Conservation (phyloP, 2,797 vertebrate species). For the Macropus fuliginosus region DNA sequence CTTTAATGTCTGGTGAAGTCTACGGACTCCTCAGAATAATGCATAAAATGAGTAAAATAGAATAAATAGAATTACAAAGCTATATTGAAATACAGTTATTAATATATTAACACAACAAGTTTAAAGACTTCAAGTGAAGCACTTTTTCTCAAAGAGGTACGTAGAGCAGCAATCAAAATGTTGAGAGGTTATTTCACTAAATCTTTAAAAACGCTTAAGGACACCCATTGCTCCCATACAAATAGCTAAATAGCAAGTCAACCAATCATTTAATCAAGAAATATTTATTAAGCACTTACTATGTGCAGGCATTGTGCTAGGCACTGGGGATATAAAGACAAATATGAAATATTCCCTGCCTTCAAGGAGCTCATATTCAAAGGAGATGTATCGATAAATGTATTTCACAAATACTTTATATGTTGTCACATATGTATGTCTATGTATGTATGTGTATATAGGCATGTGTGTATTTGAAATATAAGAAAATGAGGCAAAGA, state of each 20-base stretch:
- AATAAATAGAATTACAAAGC: slow-evolving; percentile 15
- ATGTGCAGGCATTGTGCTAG: background rate
- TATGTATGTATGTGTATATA: background rate
- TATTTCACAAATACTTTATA: background rate
- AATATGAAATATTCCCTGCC: background rate
- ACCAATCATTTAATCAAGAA: background rate
- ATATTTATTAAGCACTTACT: background rate
- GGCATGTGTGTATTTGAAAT: background rate
- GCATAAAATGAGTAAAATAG: background rate
- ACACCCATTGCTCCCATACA: background rate
- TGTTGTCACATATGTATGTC: background rate
- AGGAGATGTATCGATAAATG: background rate
- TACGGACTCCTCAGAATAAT: background rate
- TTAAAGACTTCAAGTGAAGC: background rate
- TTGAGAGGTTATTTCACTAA: background rate
- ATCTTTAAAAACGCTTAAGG: background rate
- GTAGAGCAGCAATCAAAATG: background rate
- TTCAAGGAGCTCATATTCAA: background rate
- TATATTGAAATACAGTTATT: background rate
- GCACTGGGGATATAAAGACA: background rate
- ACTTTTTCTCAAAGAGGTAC: background rate
- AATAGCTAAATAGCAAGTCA: background rate
- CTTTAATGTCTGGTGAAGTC: background rate
- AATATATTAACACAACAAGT: background rate
- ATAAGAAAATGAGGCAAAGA: background rate